These are phyloP conservation scores for Cirrhinus molitorella DNA, from an alignment of 2,797 vertebrate species.

Conservation along the genomic window DNA sequence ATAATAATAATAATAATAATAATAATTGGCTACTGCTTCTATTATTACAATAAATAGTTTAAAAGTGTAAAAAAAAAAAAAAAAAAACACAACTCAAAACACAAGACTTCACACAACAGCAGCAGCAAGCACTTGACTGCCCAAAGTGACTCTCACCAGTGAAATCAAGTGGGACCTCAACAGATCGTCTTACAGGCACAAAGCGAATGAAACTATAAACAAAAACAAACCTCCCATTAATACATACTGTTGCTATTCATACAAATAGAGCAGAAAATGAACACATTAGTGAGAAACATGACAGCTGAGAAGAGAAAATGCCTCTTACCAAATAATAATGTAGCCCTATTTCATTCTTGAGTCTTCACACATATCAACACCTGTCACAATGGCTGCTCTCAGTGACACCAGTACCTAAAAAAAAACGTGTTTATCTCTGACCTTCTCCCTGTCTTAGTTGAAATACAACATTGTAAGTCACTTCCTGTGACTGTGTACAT, in stretches of 20 bases:
- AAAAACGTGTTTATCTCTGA: slow-evolving; percentile 27
- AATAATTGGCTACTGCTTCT: neutral
- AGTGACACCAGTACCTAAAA: slow-evolving; percentile 7
- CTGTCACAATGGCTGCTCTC: neutral
- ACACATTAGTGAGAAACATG: slow-evolving; percentile 3
- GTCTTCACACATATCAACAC: neutral
- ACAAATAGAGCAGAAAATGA: neutral
- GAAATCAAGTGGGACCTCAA: slow-evolving; percentile 64
- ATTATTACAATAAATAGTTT: neutral
- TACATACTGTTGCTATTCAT: slow-evolving; percentile 6
- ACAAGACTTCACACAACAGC: slow-evolving; percentile 2
- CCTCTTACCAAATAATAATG: neutral
- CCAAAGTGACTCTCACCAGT: slow-evolving; percentile 71
- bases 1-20: neutral
- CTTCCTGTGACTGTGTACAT: slow-evolving; percentile 45
- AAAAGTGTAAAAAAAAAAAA: neutral
- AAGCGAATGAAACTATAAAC: slow-evolving; percentile 52
- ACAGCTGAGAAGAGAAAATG: slow-evolving; percentile 4
- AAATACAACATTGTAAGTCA: slow-evolving; percentile 43
- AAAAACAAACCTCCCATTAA: slow-evolving; percentile 27
- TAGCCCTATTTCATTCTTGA: neutral
- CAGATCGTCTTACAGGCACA: slow-evolving; percentile 71
- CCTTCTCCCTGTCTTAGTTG: slow-evolving; percentile 40
- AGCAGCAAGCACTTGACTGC: slow-evolving; percentile 58
- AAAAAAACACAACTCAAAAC: too few relatives aligned